phyloP scores from a whole-genome alignment of 2,888 invertebrate species.

The Lymantria monacha region DNA sequence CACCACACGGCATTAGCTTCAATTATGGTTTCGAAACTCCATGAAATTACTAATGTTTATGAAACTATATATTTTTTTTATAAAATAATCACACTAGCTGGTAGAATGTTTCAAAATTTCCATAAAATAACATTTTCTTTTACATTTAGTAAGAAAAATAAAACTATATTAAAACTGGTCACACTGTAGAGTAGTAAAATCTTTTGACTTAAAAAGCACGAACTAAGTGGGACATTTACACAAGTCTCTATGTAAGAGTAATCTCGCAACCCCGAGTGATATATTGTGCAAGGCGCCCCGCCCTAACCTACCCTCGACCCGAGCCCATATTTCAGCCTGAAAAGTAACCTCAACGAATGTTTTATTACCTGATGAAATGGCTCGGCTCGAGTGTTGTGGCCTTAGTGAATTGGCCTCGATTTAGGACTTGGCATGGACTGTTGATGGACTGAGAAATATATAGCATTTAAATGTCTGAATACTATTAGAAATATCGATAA shows the following conservation, averaged over 20 bases:
- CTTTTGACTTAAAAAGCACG: conserved; percentile 1
- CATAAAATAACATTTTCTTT: too few relatives aligned
- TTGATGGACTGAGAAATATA: conserved; percentile 6
- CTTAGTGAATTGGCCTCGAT: conserved; percentile 40
- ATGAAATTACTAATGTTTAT: too few relatives aligned
- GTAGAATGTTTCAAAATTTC: too few relatives aligned
- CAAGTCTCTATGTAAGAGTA: conserved; percentile 42
- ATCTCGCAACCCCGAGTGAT: conserved; percentile 47
- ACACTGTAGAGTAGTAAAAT: background rate
- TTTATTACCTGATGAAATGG: conserved; percentile 73
- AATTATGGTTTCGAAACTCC: too few relatives aligned
- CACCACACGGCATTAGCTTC: too few relatives aligned
- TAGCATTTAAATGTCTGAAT: background rate
- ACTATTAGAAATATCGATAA: too few relatives aligned
- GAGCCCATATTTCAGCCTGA: conserved; percentile 60
- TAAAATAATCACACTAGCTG: too few relatives aligned
- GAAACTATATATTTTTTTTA: too few relatives aligned
- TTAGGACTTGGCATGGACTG: conserved; percentile 5
- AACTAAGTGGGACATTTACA: conserved; percentile 7
- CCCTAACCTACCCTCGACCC: conserved; percentile 48
- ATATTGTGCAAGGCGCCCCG: conserved; percentile 47
- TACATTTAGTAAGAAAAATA: background rate
- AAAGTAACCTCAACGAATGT: conserved; percentile 61
- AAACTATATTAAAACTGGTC: background rate
- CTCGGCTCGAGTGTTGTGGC: conserved; percentile 45